Percentiles rank a stretch among this genome's conserved stretches.
These are phyloP conservation scores for Hephaestus fuliginosus DNA, from an alignment of 2,797 vertebrate species.

Conservation along the genomic window DNA sequence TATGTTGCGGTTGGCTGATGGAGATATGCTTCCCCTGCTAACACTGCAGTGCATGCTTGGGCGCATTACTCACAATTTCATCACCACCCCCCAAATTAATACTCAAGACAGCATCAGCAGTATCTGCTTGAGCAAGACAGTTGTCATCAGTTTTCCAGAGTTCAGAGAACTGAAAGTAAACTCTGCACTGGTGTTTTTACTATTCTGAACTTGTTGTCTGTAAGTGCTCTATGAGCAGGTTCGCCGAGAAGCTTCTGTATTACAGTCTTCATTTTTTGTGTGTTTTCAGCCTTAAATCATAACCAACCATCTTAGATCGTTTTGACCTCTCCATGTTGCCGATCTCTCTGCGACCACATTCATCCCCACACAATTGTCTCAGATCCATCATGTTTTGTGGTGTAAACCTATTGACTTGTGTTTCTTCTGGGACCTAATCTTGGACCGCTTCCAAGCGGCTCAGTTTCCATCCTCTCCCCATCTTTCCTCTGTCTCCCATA, in stretches of 20 bases:
- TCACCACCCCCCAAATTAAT: constrained; percentile 72
- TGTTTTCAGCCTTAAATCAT: constrained; percentile 44
- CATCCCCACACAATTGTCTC: constrained; percentile 64
- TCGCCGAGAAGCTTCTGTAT: constrained; percentile 34
- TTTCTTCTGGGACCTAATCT: constrained; percentile 81
- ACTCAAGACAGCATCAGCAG: constrained; percentile 60
- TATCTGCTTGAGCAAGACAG: constrained; percentile 63
- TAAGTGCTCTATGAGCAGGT: constrained; percentile 38
- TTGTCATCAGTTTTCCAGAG: constrained; percentile 61
- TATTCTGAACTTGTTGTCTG: constrained; percentile 47
- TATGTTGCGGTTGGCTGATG: constrained; percentile 48
- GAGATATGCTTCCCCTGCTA: constrained; percentile 32
- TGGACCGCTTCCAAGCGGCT: constrained; percentile 83
- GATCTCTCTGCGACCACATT: constrained; percentile 54
- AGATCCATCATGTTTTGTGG: constrained; percentile 82
- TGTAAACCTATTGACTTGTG: constrained; percentile 85
- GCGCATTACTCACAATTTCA: constrained; percentile 76
- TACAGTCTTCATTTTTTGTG: constrained; percentile 17
- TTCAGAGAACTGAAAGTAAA: constrained; percentile 46
- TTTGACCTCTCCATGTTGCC: constrained; percentile 42
- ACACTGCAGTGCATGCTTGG: constrained; percentile 41
- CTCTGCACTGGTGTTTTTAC: constrained; percentile 31
- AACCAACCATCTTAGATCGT: constrained; percentile 37
- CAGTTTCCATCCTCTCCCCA: constrained; percentile 81
- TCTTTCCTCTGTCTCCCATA: constrained; percentile 80